A percentile compares a stretch with the other conserved stretches of the same genome.
Conservation (phyloP, 92 coral and sea anemone species). For the Blastomussa wellsi region DNA sequence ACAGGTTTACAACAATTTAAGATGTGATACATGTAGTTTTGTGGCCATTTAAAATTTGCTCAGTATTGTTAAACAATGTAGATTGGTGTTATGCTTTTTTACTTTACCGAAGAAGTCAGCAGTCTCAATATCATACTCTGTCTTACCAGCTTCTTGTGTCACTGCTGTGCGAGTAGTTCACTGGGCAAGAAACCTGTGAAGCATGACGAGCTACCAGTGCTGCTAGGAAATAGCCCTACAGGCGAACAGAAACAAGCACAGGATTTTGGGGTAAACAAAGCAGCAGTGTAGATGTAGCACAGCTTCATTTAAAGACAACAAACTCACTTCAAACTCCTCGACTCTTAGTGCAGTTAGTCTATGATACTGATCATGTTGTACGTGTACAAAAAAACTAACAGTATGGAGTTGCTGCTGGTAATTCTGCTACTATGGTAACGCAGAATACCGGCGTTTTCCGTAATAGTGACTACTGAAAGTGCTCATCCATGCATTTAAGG, state of each 20-base stretch:
- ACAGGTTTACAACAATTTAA: not conserved
- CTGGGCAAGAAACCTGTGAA: conserved; percentile 57
- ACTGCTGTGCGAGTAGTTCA: conserved; percentile 61
- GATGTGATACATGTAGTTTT: no score
- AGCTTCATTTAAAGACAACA: no score
- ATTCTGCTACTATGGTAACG: no score
- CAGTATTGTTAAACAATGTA: no score
- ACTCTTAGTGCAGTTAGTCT: not conserved
- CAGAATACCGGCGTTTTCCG: no score
- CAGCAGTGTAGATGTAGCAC: not conserved
- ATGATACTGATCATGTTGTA: no score
- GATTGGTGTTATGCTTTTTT: not conserved
- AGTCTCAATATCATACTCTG: not conserved
- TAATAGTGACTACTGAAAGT: no score
- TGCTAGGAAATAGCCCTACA: conserved; percentile 32
- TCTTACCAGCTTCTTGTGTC: conserved; percentile 59
- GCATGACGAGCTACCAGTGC: conserved; percentile 47
- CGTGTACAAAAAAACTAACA: no score
- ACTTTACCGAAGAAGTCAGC: not conserved
- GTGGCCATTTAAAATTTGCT: no score
- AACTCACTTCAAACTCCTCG: not conserved
- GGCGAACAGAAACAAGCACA: not conserved
- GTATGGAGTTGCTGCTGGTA: no score
- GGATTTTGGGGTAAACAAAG: conserved; percentile 25
- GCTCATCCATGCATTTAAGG: no score